A percentile compares a stretch with the other conserved stretches of the same genome.
Conservation (phyloP, 2,797 vertebrate genomes). For the Cyclura pinguis region DNA sequence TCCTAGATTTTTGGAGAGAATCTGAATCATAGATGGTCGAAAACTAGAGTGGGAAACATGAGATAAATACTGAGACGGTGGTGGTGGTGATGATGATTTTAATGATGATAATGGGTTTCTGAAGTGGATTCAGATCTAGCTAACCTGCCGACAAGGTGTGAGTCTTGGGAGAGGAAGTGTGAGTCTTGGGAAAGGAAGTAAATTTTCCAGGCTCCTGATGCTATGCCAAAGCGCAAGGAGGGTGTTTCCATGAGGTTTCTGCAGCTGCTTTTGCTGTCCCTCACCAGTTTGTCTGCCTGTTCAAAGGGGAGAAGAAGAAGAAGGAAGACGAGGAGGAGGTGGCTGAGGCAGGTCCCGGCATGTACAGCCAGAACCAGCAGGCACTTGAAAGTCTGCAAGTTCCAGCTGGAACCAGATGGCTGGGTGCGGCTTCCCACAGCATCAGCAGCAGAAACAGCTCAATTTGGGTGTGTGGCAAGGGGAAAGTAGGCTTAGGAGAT, state of each 20-base stretch:
- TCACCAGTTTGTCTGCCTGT: constrained; percentile 65
- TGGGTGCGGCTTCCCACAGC: constrained; percentile 73
- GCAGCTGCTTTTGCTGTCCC: constrained; percentile 53
- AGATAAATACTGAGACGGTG: background rate
- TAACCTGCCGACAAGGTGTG: background rate
- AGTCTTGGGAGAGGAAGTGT: background rate
- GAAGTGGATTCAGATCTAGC: background rate
- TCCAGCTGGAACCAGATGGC: constrained; percentile 71
- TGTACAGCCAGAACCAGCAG: constrained; percentile 62
- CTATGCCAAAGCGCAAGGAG: constrained; percentile 28
- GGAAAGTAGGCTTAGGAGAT: background rate
- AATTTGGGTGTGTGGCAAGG: background rate
- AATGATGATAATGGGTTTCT: background rate
- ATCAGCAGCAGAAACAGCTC: background rate
- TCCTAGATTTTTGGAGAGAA: no score
- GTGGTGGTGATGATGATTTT: background rate
- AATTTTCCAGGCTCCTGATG: background rate
- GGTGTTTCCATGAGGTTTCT: background rate
- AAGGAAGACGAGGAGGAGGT: constrained; percentile 43
- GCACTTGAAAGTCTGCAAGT: constrained; percentile 75
- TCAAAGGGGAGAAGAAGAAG: constrained; percentile 57
- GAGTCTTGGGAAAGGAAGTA: background rate
- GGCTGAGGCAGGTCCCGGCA: constrained; percentile 73
- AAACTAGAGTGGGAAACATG: no score
- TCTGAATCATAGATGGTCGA: no score